Evolutionary conservation across 1,140 invertebrate genomes (phyloP), one percentile per base, ranked within the genome.

Genomic region (Drosophila repleta): DNA sequence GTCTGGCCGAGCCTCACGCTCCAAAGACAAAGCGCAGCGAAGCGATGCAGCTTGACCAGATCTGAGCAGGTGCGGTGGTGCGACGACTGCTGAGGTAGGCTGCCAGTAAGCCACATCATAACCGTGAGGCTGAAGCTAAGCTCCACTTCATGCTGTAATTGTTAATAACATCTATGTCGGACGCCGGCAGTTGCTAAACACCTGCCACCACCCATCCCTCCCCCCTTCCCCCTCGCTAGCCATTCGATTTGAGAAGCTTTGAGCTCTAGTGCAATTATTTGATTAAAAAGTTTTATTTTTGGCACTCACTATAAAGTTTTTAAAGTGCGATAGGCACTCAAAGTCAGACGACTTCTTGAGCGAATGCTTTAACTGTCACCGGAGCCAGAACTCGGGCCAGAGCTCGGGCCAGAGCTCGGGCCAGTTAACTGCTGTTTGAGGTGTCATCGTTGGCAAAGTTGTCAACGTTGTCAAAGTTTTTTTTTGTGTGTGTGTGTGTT

Each of bases 231-330:
- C 35, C 13, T 35, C 24, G 5, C 15, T 13, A 11, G 4, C 45
- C 45, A 29, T 29, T 29, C 26, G 26, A 29, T 29, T 29, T 29
- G 3, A 3, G 6, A 29, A 60, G 3, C 15, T 24, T 26, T 24
- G n/a, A n/a, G 57, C 46, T 58, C 32, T 55, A 18, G 46, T 66
- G 74, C 76, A 73, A 73, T 68, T 74, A 79, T 79, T 79, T 74
- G 76, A 79, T 69, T 69, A 75, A 70, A 78, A 78, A 74, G 68
- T 78, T 73, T 72, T 21, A 26, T 37, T 52, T 41, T 55, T 20
- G 13, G 26, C 41, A 46, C 39, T 43, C 43, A 76, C n/a, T 24
- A 48, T 70, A 21, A 21, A 37, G 56, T 63, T 61, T 24, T 48
- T 41, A 35, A 64, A 64, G 49, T 64, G 32, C 62, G 51, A 55